phyloP scores from a whole-genome alignment of 2,888 invertebrate species.

The Rhabditophanes sp. region DNA sequence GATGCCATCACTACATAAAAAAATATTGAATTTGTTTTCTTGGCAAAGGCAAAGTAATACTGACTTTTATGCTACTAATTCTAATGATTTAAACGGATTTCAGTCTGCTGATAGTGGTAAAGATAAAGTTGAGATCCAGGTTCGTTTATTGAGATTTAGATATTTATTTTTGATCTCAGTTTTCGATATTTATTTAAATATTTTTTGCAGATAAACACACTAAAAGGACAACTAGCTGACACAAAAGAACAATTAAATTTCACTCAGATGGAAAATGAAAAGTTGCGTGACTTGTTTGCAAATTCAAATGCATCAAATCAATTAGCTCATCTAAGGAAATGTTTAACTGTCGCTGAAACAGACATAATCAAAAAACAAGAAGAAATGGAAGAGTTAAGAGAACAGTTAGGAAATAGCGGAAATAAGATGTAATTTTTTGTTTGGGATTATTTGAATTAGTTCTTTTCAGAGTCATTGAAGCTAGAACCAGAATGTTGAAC shows the following conservation, averaged over 20 bases:
- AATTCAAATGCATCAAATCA: slow-evolving; percentile 8
- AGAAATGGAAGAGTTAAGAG: slow-evolving; percentile 24
- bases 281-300: slow-evolving; percentile 10
- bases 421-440: slow-evolving; percentile 1
- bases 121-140: slow-evolving; percentile 3
- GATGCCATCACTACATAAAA: no score
- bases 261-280: slow-evolving; percentile 23
- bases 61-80: no score
- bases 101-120: slow-evolving; percentile 3
- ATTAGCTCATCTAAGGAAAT: slow-evolving; percentile 20
- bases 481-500: slow-evolving; percentile 20
- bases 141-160: no score
- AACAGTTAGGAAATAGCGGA: slow-evolving; percentile 10
- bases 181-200: background rate
- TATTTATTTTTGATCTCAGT: background rate
- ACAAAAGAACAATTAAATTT: slow-evolving; percentile 21
- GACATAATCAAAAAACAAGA: slow-evolving; percentile 26
- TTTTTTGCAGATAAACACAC: no score
- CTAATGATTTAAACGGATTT: no score
- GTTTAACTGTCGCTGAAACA: slow-evolving; percentile 27
- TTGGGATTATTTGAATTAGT: background rate
- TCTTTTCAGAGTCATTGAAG: slow-evolving; percentile 14
- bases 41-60: no score
- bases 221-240: slow-evolving; percentile 29
- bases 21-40: no score